Evolutionary conservation across 2,888 invertebrate species (phyloP).

Genomic region (Rutpela maculata): DNA sequence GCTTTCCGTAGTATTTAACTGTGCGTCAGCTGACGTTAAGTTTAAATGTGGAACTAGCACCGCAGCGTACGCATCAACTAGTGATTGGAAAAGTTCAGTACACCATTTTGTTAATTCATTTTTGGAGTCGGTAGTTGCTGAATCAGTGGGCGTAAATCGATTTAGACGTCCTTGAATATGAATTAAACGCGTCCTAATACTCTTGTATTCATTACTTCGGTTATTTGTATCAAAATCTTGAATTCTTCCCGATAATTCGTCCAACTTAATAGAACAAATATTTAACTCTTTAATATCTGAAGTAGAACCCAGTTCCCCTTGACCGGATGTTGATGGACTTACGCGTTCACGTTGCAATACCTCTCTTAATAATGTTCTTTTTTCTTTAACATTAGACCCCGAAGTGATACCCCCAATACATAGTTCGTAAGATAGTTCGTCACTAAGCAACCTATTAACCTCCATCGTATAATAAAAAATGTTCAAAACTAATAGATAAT

Average conservation of each 20-base stretch:
- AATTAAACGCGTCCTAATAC: not conserved
- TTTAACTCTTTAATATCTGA: not conserved
- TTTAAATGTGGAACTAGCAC: too few relatives aligned
- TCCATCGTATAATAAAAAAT: slow-evolving; percentile 3
- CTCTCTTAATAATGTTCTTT: not conserved
- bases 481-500: too few relatives aligned
- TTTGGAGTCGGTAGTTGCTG: not conserved
- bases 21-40: too few relatives aligned
- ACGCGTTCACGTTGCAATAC: not conserved
- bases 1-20: too few relatives aligned
- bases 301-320: not conserved
- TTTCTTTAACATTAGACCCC: slow-evolving; percentile 5
- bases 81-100: not conserved
- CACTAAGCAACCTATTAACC: slow-evolving; percentile 9
- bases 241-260: not conserved
- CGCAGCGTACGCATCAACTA: not conserved
- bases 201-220: not conserved
- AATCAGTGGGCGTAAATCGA: not conserved
- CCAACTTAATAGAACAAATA: slow-evolving; percentile 1
- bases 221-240: slow-evolving; percentile 5
- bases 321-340: not conserved
- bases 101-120: not conserved
- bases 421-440: slow-evolving; percentile 4
- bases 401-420: not conserved
- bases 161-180: not conserved